Conservation (phyloP, 2,113 vertebrate species). For the Machaerirhynchus nigripectus region DNA sequence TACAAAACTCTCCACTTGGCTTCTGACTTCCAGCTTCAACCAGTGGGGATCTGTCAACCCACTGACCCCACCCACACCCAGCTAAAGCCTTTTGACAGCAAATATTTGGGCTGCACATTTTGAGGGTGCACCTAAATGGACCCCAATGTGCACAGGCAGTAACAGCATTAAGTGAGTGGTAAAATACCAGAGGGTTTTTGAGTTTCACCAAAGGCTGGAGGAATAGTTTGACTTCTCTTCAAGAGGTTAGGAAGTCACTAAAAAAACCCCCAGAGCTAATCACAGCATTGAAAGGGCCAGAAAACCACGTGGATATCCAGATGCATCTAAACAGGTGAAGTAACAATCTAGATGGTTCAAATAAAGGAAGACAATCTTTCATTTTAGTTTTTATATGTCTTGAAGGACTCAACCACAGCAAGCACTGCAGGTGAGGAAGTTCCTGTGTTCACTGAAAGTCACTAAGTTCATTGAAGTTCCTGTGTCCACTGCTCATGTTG, state of each 20-base stretch:
- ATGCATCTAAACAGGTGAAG: background rate
- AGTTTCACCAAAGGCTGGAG: background rate
- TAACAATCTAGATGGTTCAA: background rate
- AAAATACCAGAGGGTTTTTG: background rate
- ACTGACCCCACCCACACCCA: background rate
- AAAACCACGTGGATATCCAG: background rate
- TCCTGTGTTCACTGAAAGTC: background rate
- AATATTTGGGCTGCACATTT: background rate
- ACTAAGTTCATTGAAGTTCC: background rate
- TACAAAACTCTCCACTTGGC: background rate
- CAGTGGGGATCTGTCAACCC: background rate
- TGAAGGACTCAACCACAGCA: conserved; percentile 19
- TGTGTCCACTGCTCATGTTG: background rate
- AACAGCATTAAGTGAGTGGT: background rate
- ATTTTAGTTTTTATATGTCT: conserved; percentile 1
- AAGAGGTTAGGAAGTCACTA: background rate
- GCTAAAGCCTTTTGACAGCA: background rate
- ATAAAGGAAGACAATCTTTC: background rate
- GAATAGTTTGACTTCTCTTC: background rate
- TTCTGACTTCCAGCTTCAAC: background rate
- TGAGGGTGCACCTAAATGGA: background rate
- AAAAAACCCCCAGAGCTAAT: background rate
- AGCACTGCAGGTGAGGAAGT: background rate
- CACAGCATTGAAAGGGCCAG: background rate
- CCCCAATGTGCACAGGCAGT: background rate